These are phyloP conservation scores for Lagodon rhomboides DNA, from an alignment of 2,797 vertebrate species.

Conservation along the genomic window DNA sequence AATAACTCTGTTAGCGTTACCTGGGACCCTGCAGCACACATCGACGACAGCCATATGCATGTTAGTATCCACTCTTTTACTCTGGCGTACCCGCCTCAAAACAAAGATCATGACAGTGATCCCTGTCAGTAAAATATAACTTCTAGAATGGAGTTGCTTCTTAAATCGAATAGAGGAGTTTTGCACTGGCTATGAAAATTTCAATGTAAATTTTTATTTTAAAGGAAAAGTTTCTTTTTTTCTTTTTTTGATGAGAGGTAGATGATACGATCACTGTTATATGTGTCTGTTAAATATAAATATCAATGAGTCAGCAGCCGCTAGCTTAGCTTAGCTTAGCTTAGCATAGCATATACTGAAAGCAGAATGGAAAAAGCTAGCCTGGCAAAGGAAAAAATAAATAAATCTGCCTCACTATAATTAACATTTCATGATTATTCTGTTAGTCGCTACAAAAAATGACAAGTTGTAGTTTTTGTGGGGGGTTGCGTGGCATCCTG, in stretches of 20 bases:
- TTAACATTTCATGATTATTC: no score
- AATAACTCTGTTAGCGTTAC: neutral
- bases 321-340: neutral
- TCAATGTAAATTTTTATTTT: neutral
- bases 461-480: no score
- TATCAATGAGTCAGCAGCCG: neutral
- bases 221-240: neutral
- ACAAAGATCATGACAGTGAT: no score
- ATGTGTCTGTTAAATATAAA: neutral
- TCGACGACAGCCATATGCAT: neutral
- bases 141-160: neutral
- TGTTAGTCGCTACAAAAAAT: no score
- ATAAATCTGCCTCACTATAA: no score
- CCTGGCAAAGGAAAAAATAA: neutral
- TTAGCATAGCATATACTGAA: no score
- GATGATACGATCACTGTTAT: neutral
- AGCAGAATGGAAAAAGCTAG: neutral
- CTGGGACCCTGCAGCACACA: neutral
- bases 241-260: neutral
- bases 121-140: no score
- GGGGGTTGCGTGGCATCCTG: no score
- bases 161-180: neutral
- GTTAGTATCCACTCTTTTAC: neutral
- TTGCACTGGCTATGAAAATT: no score
- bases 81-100: no score